Evolutionary conservation across 2,888 invertebrate species (phyloP), one percentile per base, ranked within the genome.

Genomic region (Caenorhabditis zanzibari): DNA sequence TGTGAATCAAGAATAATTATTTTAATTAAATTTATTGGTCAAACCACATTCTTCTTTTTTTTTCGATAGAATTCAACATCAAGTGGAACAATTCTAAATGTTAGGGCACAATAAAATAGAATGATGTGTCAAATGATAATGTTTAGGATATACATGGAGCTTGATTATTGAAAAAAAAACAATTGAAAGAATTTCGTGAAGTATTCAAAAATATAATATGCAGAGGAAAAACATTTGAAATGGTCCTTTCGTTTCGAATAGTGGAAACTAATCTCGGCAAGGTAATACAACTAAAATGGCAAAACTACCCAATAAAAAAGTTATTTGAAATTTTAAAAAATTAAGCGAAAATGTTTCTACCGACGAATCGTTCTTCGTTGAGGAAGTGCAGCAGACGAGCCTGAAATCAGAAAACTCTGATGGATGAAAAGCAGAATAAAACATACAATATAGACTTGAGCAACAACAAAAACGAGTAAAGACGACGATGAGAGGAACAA

Each of bases 351-450:
- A 77, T 76, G 69, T 44, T 73, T 68, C 59, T 76, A 72, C 77
- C 83, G 83, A 74, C 79, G 75, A 63, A 69, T 85, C 86, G 88
- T 86, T 81, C 88, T 86, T 63, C 86, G 81, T 84, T 88, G 86
- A 72, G 87, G 88, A 74, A 88, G 85, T 64, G 88, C 88, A 77
- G 88, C 88, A 56, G 88, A 88, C 64, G 87, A 86, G 79, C 88
- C 88, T 87, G 79, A 16, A 86, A 73, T 16, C 26, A 4, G 35
- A 26, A 19, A 49, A 16, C 24, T 35, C 41, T n/a, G 49, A 58
- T 26, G 10, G n/a, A 10, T 35, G 19, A 0, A 9, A 28, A 12
- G 16, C 1, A 3, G 19, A 35, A n/a, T 19, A 22, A 71, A 61
- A 81, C 86, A 71, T 74, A 86, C 80, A 81, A 76, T 32, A 77